These are phyloP conservation scores for Pollachius pollachius DNA, from an alignment of 2,113 vertebrate genomes.

Conservation along the genomic window DNA sequence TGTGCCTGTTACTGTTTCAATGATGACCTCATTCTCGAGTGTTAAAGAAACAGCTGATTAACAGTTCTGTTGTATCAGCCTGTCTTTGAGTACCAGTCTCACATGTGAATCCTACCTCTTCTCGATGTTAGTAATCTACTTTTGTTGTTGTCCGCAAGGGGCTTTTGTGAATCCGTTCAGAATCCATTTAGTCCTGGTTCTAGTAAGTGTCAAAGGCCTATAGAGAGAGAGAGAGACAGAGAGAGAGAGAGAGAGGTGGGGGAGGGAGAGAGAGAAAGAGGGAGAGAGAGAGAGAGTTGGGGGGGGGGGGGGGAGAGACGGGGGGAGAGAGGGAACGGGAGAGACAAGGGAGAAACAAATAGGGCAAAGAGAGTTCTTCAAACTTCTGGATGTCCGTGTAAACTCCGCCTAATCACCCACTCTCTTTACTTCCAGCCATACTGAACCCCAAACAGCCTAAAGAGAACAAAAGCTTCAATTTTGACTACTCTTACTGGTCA, in stretches of 20 bases:
- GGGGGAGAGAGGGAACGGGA: neutral
- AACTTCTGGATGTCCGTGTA: neutral
- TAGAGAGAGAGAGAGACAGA: neutral
- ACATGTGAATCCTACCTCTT: neutral
- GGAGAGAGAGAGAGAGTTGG: too few species aligned
- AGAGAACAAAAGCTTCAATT: constrained; percentile 99
- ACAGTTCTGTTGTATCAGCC: constrained; percentile 15
- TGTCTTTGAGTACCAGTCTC: neutral
- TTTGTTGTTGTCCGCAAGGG: constrained; percentile 15
- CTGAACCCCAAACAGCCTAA: constrained; percentile 97
- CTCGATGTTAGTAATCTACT: neutral
- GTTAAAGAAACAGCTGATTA: constrained; percentile 12
- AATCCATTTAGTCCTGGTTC: constrained; percentile 3
- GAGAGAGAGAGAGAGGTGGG: neutral
- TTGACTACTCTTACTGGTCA: constrained; percentile 98
- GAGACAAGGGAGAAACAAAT: neutral
- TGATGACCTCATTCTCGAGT: constrained; percentile 47
- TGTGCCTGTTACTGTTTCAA: constrained; percentile 37
- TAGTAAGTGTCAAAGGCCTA: neutral
- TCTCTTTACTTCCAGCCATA: constrained; percentile 79
- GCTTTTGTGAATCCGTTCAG: constrained; percentile 7
- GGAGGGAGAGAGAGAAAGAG: too few species aligned
- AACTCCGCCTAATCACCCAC: neutral
- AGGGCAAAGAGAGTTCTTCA: neutral
- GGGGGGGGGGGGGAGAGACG: neutral